These are phyloP conservation scores for Dinomys branickii DNA, from an alignment of 2,113 vertebrate species.

Conservation along the genomic window DNA sequence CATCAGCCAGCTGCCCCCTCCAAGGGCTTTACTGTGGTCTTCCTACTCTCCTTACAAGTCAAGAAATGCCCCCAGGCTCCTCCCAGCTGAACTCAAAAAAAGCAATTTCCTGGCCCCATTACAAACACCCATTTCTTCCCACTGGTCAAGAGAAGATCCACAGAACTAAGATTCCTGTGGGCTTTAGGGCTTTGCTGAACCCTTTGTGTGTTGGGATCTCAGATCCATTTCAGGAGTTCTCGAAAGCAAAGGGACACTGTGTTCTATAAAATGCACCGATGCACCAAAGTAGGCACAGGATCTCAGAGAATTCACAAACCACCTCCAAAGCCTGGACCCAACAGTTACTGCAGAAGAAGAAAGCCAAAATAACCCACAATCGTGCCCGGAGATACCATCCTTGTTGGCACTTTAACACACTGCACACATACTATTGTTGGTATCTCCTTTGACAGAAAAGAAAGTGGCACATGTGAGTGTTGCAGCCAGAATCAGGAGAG, in stretches of 20 bases:
- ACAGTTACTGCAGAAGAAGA: neutral
- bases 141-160: fast-evolving
- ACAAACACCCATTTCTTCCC: neutral
- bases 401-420: neutral
- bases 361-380: neutral
- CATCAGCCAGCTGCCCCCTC: neutral
- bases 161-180: neutral
- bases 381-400: neutral
- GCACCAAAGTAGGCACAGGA: fast-evolving
- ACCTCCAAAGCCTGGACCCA: neutral
- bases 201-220: fast-evolving
- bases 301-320: neutral
- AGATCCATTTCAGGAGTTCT: neutral
- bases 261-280: neutral
- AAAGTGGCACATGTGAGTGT: neutral
- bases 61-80: neutral
- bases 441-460: neutral
- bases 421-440: neutral
- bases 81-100: neutral
- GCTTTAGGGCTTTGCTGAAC: neutral
- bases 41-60: neutral
- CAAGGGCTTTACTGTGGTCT: neutral
- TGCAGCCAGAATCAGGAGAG: no score
- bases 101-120: neutral
- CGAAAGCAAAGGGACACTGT: neutral